A percentile compares a stretch with the other conserved stretches of the same genome.
Evolutionary conservation across 2,113 vertebrate species (phyloP).

Genomic region (Falcunculus frontatus): DNA sequence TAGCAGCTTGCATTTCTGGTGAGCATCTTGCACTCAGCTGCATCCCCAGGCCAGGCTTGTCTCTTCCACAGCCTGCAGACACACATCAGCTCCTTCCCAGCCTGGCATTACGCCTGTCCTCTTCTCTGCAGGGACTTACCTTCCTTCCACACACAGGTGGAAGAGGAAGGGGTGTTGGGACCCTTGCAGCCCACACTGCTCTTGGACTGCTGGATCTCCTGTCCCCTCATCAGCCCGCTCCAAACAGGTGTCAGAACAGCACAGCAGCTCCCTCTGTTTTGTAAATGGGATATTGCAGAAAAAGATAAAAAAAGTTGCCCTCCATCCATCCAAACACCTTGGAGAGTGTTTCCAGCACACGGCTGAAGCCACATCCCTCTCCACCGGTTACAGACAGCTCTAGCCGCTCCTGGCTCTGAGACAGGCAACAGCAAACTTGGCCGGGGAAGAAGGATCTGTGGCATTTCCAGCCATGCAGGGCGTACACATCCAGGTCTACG

Average conservation of each 20-base stretch:
- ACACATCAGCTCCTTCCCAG: not conserved
- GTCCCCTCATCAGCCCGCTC: not conserved
- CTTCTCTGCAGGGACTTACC: not conserved
- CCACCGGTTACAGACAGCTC: not conserved
- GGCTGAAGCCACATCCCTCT: not conserved
- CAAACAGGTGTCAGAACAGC: slow-evolving; percentile 18
- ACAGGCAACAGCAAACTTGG: not conserved
- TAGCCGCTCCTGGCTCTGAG: not conserved
- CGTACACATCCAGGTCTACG: not conserved
- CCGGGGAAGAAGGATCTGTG: not conserved
- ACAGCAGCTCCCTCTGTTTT: slow-evolving; percentile 57
- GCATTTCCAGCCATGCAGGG: not conserved
- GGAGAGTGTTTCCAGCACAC: not conserved
- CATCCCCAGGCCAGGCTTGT: not conserved
- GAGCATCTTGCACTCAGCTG: not conserved
- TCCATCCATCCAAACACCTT: not conserved
- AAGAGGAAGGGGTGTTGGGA: not conserved
- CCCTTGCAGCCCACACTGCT: not conserved
- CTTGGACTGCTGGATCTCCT: not conserved
- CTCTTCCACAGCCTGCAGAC: not conserved
- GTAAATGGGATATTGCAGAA: slow-evolving; percentile 12
- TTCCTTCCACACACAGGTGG: accelerated
- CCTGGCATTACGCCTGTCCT: not conserved
- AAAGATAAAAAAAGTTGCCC: not conserved
- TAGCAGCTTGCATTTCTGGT: not conserved